phyloP scores from a whole-genome alignment of 2,888 invertebrate genomes.

The Amblyjoppa proteus region DNA sequence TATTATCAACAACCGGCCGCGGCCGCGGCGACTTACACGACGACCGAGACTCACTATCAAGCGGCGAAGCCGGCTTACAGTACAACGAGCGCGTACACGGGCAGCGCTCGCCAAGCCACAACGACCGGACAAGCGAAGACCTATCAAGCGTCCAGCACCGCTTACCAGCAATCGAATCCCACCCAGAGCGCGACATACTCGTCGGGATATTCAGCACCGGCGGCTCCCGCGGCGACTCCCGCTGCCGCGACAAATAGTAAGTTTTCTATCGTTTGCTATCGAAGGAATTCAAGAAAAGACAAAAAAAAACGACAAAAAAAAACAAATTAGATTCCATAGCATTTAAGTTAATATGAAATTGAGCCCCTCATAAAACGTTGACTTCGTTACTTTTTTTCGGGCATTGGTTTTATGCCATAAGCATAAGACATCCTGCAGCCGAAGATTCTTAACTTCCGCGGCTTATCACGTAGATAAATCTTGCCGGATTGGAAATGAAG shows the following conservation, averaged over 20 bases:
- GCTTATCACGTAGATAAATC: constrained; percentile 18
- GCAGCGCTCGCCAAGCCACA: constrained; percentile 85
- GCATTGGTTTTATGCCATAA: constrained; percentile 6
- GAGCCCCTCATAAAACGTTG: constrained; percentile 34
- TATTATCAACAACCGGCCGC: constrained; percentile 94
- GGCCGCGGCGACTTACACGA: constrained; percentile 89
- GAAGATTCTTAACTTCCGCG: not conserved
- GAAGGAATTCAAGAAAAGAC: not conserved
- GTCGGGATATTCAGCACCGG: constrained; percentile 83
- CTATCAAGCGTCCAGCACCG: constrained; percentile 83
- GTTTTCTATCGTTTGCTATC: constrained; percentile 69
- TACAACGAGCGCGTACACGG: constrained; percentile 90
- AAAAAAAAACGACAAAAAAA: not conserved
- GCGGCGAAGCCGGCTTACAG: constrained; percentile 90
- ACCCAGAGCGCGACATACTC: constrained; percentile 83
- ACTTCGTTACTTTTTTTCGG: not conserved
- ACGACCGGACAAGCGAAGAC: constrained; percentile 86
- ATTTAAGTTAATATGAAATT: constrained; percentile 50
- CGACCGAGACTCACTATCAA: constrained; percentile 88
- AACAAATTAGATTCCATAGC: not conserved
- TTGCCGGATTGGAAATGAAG: constrained; percentile 46
- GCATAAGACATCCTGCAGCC: not conserved
- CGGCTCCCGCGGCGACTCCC: constrained; percentile 83
- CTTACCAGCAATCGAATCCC: constrained; percentile 83
- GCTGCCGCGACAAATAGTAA: constrained; percentile 83